Evolutionary conservation across 2,113 vertebrate genomes (phyloP).

Genomic region (Megaceryle maxima): DNA sequence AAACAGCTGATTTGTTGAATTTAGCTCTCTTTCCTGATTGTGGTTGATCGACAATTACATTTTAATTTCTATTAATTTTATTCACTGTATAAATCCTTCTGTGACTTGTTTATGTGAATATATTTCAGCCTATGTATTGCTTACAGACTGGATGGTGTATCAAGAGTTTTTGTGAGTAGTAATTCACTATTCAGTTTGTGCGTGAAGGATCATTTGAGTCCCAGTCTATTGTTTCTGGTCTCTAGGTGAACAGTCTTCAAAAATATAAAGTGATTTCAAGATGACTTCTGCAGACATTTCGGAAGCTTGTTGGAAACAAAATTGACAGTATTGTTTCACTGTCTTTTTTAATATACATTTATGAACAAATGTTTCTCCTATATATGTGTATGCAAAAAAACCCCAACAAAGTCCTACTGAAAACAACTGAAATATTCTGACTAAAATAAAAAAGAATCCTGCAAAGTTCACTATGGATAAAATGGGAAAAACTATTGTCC

Average conservation of each 20-base stretch:
- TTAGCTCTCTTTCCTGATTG: slow-evolving; percentile 39
- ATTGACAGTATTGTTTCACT: slow-evolving; percentile 4
- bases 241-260: neutral
- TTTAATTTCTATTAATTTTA: slow-evolving; percentile 58
- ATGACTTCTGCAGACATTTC: slow-evolving; percentile 4
- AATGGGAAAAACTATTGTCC: neutral
- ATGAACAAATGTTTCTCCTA: neutral
- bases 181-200: neutral
- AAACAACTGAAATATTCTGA: neutral
- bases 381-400: neutral
- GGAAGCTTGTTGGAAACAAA: neutral
- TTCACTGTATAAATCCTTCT: slow-evolving; percentile 16
- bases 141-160: neutral
- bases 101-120: slow-evolving; percentile 2
- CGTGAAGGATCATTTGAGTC: neutral
- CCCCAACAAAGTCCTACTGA: fast-evolving
- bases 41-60: slow-evolving; percentile 22
- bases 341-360: neutral
- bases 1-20: slow-evolving; percentile 64
- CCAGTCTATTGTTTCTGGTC: slow-evolving; percentile 7
- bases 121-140: neutral
- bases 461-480: neutral
- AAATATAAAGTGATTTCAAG: slow-evolving; percentile 4
- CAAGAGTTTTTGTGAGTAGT: neutral
- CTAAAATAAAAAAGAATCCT: neutral